Percentiles rank a stretch among this genome's conserved stretches.
Evolutionary conservation across 2,797 vertebrate genomes (phyloP).

Genomic region (Apogon hyalosoma): DNA sequence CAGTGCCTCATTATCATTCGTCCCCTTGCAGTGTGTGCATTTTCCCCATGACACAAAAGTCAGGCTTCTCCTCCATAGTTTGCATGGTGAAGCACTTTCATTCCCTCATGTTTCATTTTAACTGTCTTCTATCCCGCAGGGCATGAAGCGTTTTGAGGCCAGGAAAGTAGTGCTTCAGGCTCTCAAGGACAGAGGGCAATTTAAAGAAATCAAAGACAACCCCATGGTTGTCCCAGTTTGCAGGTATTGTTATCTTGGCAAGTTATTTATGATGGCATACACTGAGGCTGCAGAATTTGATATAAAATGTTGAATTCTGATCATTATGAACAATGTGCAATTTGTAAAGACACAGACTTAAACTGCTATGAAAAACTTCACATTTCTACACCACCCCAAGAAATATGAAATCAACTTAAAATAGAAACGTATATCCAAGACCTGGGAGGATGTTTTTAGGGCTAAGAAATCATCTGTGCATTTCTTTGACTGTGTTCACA

Average conservation of each 20-base stretch:
- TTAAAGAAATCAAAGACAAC: conserved; percentile 91
- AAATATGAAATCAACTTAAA: too few species aligned
- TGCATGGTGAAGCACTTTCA: conserved; percentile 6
- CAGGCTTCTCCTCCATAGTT: conserved; percentile 20
- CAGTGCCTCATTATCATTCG: conserved; percentile 54
- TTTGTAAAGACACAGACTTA: too few species aligned
- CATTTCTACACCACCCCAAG: too few species aligned
- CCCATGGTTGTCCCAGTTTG: conserved; percentile 96
- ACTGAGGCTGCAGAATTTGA: too few species aligned
- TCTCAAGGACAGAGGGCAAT: conserved; percentile 88
- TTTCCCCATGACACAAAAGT: conserved; percentile 40
- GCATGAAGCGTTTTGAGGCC: conserved; percentile 92
- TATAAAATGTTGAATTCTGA: not conserved
- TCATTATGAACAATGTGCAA: not conserved
- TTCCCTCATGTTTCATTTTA: conserved; percentile 9
- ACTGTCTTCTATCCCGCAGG: conserved; percentile 74
- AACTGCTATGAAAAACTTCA: too few species aligned
- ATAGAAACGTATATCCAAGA: too few species aligned
- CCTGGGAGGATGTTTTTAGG: too few species aligned
- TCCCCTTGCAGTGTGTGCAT: conserved; percentile 39
- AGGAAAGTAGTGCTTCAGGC: conserved; percentile 88
- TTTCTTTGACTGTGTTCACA: too few species aligned
- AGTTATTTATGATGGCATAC: too few species aligned
- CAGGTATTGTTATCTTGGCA: conserved; percentile 82
- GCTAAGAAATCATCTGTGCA: too few species aligned